Base-by-base conservation (phyloP, 2,113 vertebrate genomes). In the Mungos mungo region DNA sequence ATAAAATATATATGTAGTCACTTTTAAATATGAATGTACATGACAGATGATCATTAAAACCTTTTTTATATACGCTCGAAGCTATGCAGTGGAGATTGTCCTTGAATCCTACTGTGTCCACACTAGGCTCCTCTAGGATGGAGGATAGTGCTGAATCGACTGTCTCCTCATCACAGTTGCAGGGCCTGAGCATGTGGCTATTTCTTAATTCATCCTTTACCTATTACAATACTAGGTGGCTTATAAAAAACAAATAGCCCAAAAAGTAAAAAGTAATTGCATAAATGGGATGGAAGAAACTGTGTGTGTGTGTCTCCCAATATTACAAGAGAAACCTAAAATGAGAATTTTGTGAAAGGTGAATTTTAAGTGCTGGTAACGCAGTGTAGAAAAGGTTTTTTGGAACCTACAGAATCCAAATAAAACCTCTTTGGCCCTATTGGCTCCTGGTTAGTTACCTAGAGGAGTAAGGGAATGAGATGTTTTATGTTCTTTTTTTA, bases 291-390 rank as follows among this genome's bases (percentile, higher is more conserved):
- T 82, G 27, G 88, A 91, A 66, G 72, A 96, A 88, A 85, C 31
- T 47, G 41, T 87, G 57, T 77, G 27, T 47, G 35, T 16, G 19
- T 52, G 12, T 88, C 33, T 90, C 90, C 66, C 63, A 84, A 3
- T 68, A 88, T 95, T 93, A 74, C 3, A 94, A 92, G 71, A 94
- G 57, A 92, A 94, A 47, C 25, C 38, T 72, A 68, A 96, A 96
- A 90, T 52, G 79, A 68, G 19, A 85, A 27, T 88, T 52, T 90
- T 66, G 31, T 68, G 45, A 63, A 93, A 68, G 77, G 52, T 76
- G 54, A 87, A 74, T 84, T 92, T 93, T 95, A 60, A 90, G 71
- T 71, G n/a, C 90, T 60, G 52, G 12, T 83, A 71, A 72, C 25
- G 95, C 57, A 69, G 52, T 87, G 92, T 88, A 69, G 81, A 21